Base-by-base conservation (phyloP, 2,888 invertebrate genomes). In the Hypomecis atomaria region DNA sequence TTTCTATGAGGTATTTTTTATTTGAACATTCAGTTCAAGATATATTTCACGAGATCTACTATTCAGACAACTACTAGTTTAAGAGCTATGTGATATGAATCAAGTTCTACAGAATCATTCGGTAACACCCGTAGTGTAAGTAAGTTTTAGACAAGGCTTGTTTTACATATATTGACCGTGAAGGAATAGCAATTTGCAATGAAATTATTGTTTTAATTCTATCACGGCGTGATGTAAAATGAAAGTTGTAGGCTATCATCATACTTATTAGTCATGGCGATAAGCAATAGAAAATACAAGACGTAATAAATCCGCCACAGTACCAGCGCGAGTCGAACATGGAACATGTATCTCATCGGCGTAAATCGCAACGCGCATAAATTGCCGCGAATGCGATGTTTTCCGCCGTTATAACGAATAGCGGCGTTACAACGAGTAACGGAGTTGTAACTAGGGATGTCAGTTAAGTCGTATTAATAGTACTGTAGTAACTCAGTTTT, bases 371-470 rank as follows among this genome's bases (percentile, higher is more conserved):
- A 70, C 66, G 75, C 69, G 76, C 83, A 84, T 88, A 86, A 85
- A 88, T 88, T 84, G 82, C 81, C 70, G 77, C 79, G 82, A 85
- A 84, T 81, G 79, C 79, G 79, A 81, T 86, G 85, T 88, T 87
- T 86, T 88, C 81, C 77, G 79, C 69, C 82, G 81, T 75, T 85
- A 82, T 87, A 86, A 83, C 73, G 79, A 74, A 67, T 67, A 65
- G 64, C 44, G 50, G 48, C 60, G 64, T 71, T 67, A 64, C 61
- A 62, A 58, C 59, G 59, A 66, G 53, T 67, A 66, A 66, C 59
- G 62, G 64, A 58, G 62, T 69, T 66, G 61, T 59, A 59, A 55
- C 36, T 54, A 57, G 57, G 57, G 57, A n/a, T 53, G 52, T 8
- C 48, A 23, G 52, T 13, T 52, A 13, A 37, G 11, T 37, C 37